Conservation (phyloP, 2,113 vertebrate genomes). For the Genyomyrus donnyi region DNA sequence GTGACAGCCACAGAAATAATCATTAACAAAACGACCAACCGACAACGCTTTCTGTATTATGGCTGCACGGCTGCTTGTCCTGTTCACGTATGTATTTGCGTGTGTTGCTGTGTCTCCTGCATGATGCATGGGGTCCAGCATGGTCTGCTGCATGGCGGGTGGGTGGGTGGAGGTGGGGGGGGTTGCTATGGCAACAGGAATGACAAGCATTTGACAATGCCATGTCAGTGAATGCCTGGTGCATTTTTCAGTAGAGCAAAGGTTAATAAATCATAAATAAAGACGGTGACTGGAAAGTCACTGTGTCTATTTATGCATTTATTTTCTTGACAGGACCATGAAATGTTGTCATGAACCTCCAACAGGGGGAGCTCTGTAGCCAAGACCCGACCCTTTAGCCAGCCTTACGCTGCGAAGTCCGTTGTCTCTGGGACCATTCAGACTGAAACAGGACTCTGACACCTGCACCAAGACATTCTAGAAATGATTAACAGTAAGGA, state of each 20-base stretch:
- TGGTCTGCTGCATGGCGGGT: conserved; percentile 45
- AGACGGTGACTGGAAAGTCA: conserved; percentile 16
- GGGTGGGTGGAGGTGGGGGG: not conserved
- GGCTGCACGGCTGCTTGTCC: conserved; percentile 63
- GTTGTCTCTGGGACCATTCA: not conserved
- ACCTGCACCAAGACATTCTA: not conserved
- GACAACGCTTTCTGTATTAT: conserved; percentile 59
- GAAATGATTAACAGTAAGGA: not conserved
- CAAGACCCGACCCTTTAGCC: conserved; percentile 23
- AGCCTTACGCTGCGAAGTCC: not conserved
- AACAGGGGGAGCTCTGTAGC: conserved; percentile 48
- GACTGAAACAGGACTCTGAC: not conserved
- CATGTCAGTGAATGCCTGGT: conserved; percentile 33
- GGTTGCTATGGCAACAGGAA: not conserved
- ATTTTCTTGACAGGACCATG: conserved; percentile 39
- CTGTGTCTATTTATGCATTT: conserved; percentile 50
- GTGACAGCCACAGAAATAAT: conserved; percentile 41
- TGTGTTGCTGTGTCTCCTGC: conserved; percentile 41
- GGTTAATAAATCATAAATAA: conserved; percentile 41
- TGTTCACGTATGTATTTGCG: conserved; percentile 39
- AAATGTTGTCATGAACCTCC: conserved; percentile 55
- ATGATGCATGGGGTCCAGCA: conserved; percentile 63
- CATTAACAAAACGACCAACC: conserved; percentile 30
- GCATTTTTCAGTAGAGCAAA: conserved; percentile 37
- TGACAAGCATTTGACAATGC: conserved; percentile 29